A percentile compares a stretch with the other conserved stretches of the same genome.
phyloP scores from a whole-genome alignment of 92 coral and sea anemone genomes.

The Heteractis magnifica region DNA sequence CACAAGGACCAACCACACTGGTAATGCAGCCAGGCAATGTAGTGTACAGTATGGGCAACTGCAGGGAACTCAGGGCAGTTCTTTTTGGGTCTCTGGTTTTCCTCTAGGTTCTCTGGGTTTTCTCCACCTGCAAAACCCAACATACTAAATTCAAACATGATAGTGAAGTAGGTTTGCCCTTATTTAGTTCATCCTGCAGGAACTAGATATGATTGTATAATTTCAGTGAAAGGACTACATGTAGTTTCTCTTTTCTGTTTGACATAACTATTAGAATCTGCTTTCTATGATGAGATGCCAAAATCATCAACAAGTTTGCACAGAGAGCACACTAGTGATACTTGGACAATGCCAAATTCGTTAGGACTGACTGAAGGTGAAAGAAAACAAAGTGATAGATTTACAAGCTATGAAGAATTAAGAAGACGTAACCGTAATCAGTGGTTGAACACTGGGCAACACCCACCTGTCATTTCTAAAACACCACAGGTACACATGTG shows the following conservation, averaged over 20 bases:
- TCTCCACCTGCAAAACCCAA: too few species aligned
- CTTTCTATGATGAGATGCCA: conserved; percentile 46
- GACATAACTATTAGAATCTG: conserved; percentile 35
- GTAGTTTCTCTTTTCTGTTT: not conserved
- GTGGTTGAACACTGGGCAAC: conserved; percentile 53
- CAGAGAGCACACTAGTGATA: conserved; percentile 6
- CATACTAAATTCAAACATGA: too few species aligned
- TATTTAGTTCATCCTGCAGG: too few species aligned
- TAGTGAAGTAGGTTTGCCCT: too few species aligned
- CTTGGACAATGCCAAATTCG: conserved; percentile 17
- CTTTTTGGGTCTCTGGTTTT: too few species aligned
- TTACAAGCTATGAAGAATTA: conserved; percentile 75
- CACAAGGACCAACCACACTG: too few species aligned
- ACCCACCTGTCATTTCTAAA: not conserved
- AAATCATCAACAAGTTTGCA: conserved; percentile 5
- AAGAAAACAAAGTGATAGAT: conserved; percentile 20
- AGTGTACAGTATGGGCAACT: too few species aligned
- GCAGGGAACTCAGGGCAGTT: too few species aligned
- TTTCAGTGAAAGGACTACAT: too few species aligned
- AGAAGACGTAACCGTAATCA: conserved; percentile 78
- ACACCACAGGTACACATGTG: not conserved
- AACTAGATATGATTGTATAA: too few species aligned
- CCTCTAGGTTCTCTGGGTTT: too few species aligned
- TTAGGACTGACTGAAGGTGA: conserved; percentile 14
- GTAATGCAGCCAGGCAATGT: too few species aligned